Percentiles rank a stretch among this genome's conserved stretches.
These are phyloP conservation scores for Seladonia tumulorum DNA, from an alignment of 2,888 invertebrate species.

Conservation along the genomic window DNA sequence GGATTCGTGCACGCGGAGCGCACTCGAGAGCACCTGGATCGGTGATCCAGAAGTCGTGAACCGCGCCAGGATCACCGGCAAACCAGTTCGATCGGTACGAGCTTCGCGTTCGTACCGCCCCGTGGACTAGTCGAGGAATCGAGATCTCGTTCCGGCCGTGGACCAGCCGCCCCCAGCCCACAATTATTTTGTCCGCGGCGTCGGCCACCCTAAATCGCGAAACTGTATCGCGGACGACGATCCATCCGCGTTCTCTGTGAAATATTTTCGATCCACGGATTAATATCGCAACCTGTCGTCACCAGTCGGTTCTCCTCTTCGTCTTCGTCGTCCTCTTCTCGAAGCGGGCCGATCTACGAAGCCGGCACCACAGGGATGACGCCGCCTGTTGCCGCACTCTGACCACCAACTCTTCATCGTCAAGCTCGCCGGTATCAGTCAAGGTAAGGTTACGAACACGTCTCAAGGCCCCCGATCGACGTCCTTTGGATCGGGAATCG, in stretches of 20 bases:
- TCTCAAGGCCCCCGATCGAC: not conserved
- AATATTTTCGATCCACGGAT: not conserved
- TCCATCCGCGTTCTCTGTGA: not conserved
- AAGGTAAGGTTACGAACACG: not conserved
- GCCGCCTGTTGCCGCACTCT: not conserved
- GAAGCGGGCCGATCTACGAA: not conserved
- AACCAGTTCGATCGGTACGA: constrained; percentile 72
- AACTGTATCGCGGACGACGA: not conserved
- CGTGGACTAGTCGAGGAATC: not conserved
- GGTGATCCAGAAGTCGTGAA: constrained; percentile 71
- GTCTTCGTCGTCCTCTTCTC: not conserved
- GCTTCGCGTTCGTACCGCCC: constrained; percentile 40
- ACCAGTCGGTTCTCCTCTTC: not conserved
- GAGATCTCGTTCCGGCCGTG: not conserved
- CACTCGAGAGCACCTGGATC: constrained; percentile 69
- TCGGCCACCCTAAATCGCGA: not conserved
- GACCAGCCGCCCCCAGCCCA: not conserved
- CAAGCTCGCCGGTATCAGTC: not conserved
- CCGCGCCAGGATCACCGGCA: constrained; percentile 56
- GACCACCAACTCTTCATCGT: not conserved
- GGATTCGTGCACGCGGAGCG: constrained; percentile 73
- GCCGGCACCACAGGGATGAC: not conserved
- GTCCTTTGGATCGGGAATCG: not conserved
- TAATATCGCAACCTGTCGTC: not conserved
- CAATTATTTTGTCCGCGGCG: not conserved